Evolutionary conservation across 2,113 vertebrate genomes (phyloP).

Genomic region (Chrysochloris asiatica): DNA sequence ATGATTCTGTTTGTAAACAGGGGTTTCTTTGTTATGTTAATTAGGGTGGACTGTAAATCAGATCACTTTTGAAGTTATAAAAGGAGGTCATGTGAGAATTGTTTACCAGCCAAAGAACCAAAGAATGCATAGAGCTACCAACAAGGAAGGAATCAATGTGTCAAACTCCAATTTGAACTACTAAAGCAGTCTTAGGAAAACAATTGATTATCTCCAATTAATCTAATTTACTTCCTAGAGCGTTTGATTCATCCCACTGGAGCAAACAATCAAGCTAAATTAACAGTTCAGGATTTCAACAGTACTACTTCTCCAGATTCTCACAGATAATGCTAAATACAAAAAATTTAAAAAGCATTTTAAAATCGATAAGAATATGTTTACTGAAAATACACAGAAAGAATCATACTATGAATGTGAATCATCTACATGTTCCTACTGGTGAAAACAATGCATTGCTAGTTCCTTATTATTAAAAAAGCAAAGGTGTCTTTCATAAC

Average conservation of each 20-base stretch:
- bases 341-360: not conserved
- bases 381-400: not conserved
- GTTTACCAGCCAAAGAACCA: too few species aligned
- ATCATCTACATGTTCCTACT: not conserved
- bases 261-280: not conserved
- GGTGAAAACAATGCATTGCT: not conserved
- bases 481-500: not conserved
- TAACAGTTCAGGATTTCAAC: not conserved
- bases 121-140: not conserved
- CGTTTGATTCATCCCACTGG: not conserved
- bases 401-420: not conserved
- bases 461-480: not conserved
- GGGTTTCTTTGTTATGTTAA: too few species aligned
- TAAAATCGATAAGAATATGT: not conserved
- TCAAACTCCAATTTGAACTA: not conserved
- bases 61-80: too few species aligned
- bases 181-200: not conserved
- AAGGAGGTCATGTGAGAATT: too few species aligned
- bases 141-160: too few species aligned
- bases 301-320: not conserved
- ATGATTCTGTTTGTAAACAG: too few species aligned
- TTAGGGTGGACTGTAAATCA: too few species aligned
- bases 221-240: conserved; percentile 11
- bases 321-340: not conserved
- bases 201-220: not conserved